Conservation (phyloP, 2,797 vertebrate genomes). For the Pitangus sulphuratus region DNA sequence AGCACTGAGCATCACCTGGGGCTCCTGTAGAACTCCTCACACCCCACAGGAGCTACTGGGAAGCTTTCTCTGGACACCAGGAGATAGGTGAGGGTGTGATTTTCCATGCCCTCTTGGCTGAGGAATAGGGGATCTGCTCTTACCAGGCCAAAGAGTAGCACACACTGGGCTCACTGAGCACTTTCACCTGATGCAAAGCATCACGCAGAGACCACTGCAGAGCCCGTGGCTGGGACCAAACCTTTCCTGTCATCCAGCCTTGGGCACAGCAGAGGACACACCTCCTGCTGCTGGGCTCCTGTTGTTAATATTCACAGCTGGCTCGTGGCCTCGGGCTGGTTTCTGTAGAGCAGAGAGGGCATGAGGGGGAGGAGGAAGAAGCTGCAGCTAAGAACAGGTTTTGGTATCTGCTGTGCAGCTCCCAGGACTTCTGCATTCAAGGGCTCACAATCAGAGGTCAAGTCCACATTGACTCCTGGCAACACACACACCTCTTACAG, state of each 20-base stretch:
- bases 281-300: neutral
- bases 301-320: neutral
- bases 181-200: neutral
- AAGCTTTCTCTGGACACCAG: neutral
- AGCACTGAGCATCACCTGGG: neutral
- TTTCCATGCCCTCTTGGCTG: neutral
- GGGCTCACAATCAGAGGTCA: neutral
- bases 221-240: neutral
- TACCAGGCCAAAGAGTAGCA: neutral
- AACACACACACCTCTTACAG: neutral
- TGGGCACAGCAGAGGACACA: neutral
- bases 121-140: neutral
- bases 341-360: neutral
- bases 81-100: neutral
- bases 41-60: neutral
- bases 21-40: accelerated
- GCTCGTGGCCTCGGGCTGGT: neutral
- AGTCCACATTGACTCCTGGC: neutral
- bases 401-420: neutral
- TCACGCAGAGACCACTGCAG: neutral
- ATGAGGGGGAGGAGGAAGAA: neutral
- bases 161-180: accelerated
- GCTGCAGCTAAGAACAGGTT: neutral
- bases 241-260: neutral
- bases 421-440: neutral